These are phyloP conservation scores for Drosophila aff. DNA, from an alignment of 1,140 invertebrate genomes.

Conservation along the genomic window DNA sequence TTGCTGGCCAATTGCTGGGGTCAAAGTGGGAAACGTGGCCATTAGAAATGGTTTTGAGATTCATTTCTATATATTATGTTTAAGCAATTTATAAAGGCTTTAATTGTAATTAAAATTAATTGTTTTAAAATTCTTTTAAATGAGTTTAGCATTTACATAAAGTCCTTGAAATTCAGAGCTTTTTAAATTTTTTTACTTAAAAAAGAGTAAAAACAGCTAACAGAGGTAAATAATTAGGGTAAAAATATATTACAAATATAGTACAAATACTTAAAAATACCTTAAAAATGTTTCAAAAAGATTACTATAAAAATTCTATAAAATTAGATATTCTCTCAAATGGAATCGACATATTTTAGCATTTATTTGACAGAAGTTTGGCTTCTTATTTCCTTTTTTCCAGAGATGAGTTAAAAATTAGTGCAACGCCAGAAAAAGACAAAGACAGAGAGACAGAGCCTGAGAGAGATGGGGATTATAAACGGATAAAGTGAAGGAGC, in stretches of 20 bases:
- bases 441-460: background rate
- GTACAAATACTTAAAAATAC: background rate
- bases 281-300: background rate
- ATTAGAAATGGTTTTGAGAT: background rate
- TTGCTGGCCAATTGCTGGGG: slow-evolving; percentile 16
- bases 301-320: background rate
- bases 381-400: background rate
- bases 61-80: too few species aligned
- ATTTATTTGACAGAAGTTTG: slow-evolving; percentile 63
- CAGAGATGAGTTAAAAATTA: slow-evolving; percentile 60
- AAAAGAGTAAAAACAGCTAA: background rate
- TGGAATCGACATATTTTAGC: slow-evolving; percentile 76
- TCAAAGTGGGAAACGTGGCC: background rate
- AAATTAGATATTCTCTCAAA: slow-evolving; percentile 42
- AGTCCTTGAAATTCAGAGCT: background rate
- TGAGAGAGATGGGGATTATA: slow-evolving; percentile 33
- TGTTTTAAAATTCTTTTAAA: background rate
- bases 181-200: background rate
- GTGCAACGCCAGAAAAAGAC: background rate
- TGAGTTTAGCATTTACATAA: background rate
- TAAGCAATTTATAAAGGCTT: too few species aligned
- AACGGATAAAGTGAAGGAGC: slow-evolving; percentile 50
- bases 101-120: background rate
- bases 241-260: too few species aligned
- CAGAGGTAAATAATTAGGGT: background rate